phyloP scores from a whole-genome alignment of 35 echinoderm and acorn worm genomes.

The Diadema setosum region DNA sequence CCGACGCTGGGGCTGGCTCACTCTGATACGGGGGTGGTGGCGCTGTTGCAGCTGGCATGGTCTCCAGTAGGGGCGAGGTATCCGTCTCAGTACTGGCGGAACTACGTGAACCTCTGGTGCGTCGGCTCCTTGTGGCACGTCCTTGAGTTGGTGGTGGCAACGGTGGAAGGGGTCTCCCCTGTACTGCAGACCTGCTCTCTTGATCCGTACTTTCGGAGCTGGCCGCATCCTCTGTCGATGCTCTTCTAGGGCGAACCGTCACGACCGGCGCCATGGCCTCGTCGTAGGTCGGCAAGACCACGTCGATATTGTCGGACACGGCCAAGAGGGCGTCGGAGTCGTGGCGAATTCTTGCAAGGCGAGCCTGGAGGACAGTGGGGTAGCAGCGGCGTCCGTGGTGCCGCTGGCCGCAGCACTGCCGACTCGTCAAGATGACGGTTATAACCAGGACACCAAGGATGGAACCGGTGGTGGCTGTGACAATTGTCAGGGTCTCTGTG shows the following conservation, averaged over 20 bases:
- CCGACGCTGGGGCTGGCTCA: background rate
- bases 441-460: constrained; percentile 40
- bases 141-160: background rate
- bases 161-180: constrained; percentile 15
- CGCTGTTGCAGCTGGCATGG: background rate
- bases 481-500: constrained; percentile 49
- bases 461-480: constrained; percentile 49
- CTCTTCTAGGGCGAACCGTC: background rate
- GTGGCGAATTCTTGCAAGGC: background rate
- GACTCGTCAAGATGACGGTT: constrained; percentile 26
- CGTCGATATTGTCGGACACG: constrained; percentile 21
- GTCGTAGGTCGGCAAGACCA: constrained; percentile 49
- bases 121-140: background rate
- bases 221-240: too few species aligned
- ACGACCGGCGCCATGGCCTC: constrained; percentile 20
- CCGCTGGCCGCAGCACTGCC: constrained; percentile 15
- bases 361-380: background rate
- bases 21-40: background rate
- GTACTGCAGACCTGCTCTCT: background rate
- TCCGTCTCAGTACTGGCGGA: too few species aligned
- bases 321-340: constrained; percentile 23
- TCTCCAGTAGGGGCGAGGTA: too few species aligned
- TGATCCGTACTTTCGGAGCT: background rate
- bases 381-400: background rate
- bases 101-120: background rate